Percentiles rank a stretch among this genome's conserved stretches.
Evolutionary conservation across 2,113 vertebrate genomes (phyloP).

Genomic region (Psilopogon haemacephalus): DNA sequence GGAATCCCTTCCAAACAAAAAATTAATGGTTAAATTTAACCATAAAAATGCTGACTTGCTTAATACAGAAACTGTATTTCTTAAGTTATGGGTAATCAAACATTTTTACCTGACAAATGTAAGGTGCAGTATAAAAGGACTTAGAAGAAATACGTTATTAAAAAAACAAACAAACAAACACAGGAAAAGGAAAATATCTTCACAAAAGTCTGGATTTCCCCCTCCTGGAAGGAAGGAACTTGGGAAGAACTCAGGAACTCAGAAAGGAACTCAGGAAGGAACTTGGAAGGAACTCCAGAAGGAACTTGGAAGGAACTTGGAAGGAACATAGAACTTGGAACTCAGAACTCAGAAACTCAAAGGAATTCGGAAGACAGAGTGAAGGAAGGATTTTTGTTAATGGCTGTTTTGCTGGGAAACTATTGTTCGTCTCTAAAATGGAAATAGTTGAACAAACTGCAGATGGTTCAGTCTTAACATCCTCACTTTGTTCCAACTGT

Average conservation of each 20-base stretch:
- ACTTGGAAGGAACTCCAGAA: no score
- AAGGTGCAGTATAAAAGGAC: background rate
- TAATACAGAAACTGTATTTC: background rate
- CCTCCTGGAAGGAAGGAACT: fast-evolving
- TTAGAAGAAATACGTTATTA: background rate
- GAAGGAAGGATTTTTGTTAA: background rate
- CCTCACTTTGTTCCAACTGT: background rate
- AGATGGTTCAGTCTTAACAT: conserved; percentile 7
- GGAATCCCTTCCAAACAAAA: background rate
- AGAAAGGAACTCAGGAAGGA: fast-evolving
- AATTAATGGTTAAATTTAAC: background rate
- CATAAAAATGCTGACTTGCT: background rate
- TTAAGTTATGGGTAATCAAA: background rate
- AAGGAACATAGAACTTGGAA: no score
- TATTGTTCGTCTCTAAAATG: conserved; percentile 26
- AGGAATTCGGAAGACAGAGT: no score
- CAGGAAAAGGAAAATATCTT: background rate
- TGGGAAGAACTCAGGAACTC: no score
- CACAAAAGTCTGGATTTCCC: background rate
- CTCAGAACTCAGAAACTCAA: no score
- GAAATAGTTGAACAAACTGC: conserved; percentile 30
- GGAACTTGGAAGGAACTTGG: background rate
- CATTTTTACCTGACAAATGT: background rate
- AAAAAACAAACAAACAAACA: no score
- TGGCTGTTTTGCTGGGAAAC: background rate